Conservation (phyloP, 2,888 invertebrate genomes). For the Agrenia bidenticulata region DNA sequence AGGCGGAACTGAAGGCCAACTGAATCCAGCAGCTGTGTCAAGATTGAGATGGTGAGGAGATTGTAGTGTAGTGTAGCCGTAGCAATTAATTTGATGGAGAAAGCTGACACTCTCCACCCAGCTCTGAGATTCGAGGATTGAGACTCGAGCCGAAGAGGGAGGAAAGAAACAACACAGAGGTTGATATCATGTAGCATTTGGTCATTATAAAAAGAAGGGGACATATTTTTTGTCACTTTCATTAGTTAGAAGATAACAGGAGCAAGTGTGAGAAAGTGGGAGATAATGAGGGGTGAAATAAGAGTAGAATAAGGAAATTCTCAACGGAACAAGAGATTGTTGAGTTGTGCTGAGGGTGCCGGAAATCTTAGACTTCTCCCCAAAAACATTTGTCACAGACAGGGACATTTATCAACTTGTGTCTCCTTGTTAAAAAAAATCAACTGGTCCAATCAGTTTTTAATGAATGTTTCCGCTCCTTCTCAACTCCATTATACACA, state of each 20-base stretch:
- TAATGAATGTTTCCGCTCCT: background rate
- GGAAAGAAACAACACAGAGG: background rate
- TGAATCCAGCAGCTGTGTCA: no score
- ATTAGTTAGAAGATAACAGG: no score
- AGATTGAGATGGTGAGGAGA: no score
- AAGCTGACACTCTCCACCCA: background rate
- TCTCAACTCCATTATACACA: no score
- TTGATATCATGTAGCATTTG: background rate
- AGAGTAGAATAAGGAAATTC: conserved; percentile 1
- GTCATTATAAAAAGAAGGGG: no score
- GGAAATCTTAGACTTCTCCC: no score
- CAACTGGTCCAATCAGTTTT: background rate
- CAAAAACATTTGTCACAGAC: conserved; percentile 5
- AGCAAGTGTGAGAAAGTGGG: conserved; percentile 3
- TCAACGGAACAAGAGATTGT: no score
- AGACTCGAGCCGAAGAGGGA: background rate
- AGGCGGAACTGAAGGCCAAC: no score
- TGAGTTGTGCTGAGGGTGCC: no score
- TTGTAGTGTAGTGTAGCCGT: no score
- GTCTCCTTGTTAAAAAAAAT: background rate
- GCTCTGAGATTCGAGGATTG: background rate
- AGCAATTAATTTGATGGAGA: conserved; percentile 12
- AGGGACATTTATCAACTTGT: conserved; percentile 8
- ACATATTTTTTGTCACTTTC: no score
- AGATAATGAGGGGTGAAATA: conserved; percentile 17